These are phyloP conservation scores for Lophius americanus DNA, from an alignment of 2,797 vertebrate species.

Conservation along the genomic window DNA sequence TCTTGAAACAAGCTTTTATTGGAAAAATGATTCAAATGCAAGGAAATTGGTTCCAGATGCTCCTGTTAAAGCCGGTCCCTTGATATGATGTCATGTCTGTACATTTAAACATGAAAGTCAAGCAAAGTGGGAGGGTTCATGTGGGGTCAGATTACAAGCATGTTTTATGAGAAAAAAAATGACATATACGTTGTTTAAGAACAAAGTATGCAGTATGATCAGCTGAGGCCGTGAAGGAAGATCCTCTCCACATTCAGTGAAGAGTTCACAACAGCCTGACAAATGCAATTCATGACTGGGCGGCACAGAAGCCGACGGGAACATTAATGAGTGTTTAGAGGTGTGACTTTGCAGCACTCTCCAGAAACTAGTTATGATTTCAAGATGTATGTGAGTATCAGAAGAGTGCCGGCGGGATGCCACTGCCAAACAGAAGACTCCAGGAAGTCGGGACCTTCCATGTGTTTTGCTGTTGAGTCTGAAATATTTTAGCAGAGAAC, in stretches of 20 bases:
- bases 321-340: background rate
- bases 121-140: too few relatives aligned
- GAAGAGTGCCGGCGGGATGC: constrained; percentile 92
- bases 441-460: constrained; percentile 95
- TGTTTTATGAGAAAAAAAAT: background rate
- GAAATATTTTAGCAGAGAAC: constrained; percentile 23
- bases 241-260: background rate
- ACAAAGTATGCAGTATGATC: background rate
- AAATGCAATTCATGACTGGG: background rate
- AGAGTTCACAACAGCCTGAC: background rate
- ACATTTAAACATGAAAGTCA: background rate
- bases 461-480: constrained; percentile 69
- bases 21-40: constrained; percentile 11
- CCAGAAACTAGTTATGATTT: background rate
- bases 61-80: background rate
- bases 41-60: background rate
- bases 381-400: constrained; percentile 66
- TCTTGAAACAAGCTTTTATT: constrained; percentile 38
- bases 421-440: constrained; percentile 92
- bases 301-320: background rate
- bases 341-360: constrained; percentile 1
- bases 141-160: background rate
- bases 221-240: background rate
- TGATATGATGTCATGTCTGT: constrained; percentile 9
- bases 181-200: background rate